Base-by-base conservation (phyloP, 92 coral and sea anemone genomes). In the Heteractis magnifica region DNA sequence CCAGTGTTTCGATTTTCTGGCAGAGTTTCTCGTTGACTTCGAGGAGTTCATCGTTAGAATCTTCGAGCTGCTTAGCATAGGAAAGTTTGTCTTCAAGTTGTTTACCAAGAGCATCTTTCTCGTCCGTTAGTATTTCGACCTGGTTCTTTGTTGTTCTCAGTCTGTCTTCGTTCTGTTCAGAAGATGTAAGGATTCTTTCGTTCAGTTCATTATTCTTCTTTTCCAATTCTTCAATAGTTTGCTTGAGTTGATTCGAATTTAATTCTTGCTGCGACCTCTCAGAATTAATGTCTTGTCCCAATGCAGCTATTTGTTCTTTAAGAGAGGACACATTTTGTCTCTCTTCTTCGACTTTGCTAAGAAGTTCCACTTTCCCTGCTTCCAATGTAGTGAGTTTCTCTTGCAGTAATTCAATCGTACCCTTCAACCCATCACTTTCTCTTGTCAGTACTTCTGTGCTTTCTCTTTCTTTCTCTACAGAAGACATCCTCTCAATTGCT, bases 401-500 rank as follows among this genome's bases (percentile, higher is more conserved):
- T 21, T 79, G 80, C 19, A 89, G 84, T 6, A 77, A 23, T 4
- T 56, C 79, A 4, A 86, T 78, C n/a, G 77, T 58, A 72, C 75
- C 83, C 10, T 78, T 77, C 59, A 80, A 59, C 49, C 89, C 90
- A 70, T 87, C 83, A 5, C 77, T 78, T 21, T 85, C 83, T 19
- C 83, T 80, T 34, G 41, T 58, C 62, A 93, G 21, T 7, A 56
- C 86, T 49, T 83, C 89, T 20, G 68, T 68, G 10, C 79, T 82
- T 52, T 41, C 81, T 10, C 62, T 80, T 52, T 90, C 86, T 70
- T 70, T 59, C 48, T 78, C 85, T 81, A 68, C 51, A 7, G 80
- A 49, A 19, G 83, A 80, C 53, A 87, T n/a, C 78, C 85, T 86
- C 77, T 85, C 92, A 23, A 79, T 78, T 13, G 88, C 85, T n/a